phyloP scores from a whole-genome alignment of 2,113 vertebrate genomes.

The Serinus canaria region DNA sequence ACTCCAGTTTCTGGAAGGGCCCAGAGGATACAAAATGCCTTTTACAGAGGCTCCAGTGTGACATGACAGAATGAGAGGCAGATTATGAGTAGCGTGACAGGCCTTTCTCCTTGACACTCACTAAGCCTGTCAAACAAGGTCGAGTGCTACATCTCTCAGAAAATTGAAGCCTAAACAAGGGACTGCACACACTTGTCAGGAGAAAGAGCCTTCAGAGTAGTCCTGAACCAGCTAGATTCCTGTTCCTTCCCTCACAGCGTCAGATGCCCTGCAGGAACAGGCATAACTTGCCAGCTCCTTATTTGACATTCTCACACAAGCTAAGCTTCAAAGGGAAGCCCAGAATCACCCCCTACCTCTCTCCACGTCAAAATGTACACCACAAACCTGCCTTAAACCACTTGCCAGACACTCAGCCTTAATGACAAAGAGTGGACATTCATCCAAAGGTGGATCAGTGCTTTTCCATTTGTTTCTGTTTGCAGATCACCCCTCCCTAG shows the following conservation, averaged over 20 bases:
- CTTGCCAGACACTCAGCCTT: neutral
- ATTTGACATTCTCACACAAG: neutral
- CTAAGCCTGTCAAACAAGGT: neutral
- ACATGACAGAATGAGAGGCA: neutral
- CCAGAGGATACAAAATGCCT: neutral
- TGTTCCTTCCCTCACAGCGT: neutral
- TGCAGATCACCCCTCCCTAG: neutral
- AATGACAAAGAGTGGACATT: neutral
- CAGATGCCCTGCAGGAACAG: neutral
- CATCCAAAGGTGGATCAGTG: neutral
- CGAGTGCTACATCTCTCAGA: neutral
- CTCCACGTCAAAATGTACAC: neutral
- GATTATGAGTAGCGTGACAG: neutral
- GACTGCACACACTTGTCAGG: neutral
- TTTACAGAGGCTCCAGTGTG: neutral
- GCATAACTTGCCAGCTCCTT: neutral
- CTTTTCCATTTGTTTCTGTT: neutral
- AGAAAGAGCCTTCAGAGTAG: neutral
- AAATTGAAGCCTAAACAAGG: neutral
- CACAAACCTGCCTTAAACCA: neutral
- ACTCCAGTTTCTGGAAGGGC: neutral
- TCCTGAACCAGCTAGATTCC: neutral
- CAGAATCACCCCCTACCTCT: neutral
- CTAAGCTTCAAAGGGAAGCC: neutral
- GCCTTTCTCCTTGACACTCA: neutral